phyloP scores from a whole-genome alignment of 2,113 vertebrate genomes.

The Larimichthys polyactis region DNA sequence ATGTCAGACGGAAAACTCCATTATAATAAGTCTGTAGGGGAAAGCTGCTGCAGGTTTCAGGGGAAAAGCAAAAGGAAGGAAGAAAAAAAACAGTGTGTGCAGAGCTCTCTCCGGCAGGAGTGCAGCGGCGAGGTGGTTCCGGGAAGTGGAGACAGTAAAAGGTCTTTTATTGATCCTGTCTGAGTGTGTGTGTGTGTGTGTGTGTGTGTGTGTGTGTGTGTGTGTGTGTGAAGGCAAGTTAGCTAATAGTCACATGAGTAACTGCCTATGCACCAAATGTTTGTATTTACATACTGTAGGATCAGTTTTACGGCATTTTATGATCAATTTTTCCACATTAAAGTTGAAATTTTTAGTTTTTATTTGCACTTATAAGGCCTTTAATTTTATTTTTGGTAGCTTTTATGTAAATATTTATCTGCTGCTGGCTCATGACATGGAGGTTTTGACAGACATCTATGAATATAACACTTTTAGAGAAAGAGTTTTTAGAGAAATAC shows the following conservation, averaged over 20 bases:
- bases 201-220: no score
- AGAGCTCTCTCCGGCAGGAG: conserved; percentile 12
- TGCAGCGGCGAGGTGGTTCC: conserved; percentile 50
- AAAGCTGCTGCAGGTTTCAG: neutral
- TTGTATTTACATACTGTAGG: neutral
- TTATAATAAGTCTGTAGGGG: neutral
- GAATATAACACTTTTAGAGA: neutral
- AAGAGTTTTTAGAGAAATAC: neutral
- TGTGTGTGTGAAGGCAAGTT: neutral
- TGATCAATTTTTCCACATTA: neutral
- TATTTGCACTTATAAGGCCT: neutral
- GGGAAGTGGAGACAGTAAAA: conserved; percentile 72
- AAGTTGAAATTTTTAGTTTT: neutral
- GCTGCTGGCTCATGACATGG: neutral
- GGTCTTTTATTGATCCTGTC: conserved; percentile 70
- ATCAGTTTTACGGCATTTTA: no score
- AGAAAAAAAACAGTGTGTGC: neutral
- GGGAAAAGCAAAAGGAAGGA: neutral
- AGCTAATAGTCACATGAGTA: conserved; percentile 32
- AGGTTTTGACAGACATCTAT: neutral
- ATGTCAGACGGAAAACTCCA: neutral
- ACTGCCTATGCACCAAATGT: conserved; percentile 23
- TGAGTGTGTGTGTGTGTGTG: conserved; percentile 23
- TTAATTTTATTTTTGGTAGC: neutral
- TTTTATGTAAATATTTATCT: neutral